Conservation (phyloP, 2,888 invertebrate species). For the Tuberolachnus salignus region DNA sequence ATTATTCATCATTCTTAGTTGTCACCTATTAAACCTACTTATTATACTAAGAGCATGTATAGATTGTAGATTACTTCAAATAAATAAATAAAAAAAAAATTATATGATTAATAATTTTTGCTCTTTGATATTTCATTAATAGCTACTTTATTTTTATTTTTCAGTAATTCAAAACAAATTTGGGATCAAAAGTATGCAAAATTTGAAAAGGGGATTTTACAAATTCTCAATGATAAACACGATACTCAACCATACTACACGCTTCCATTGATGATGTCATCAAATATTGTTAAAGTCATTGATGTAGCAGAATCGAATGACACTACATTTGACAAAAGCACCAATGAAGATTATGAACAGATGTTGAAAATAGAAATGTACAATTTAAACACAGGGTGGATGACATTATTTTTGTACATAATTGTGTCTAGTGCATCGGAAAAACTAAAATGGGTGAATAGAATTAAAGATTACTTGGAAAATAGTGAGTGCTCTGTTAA, state of each 20-base stretch:
- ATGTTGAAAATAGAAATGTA: slow-evolving; percentile 53
- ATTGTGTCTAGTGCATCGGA: slow-evolving; percentile 42
- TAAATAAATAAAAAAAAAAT: too few species aligned
- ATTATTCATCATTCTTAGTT: too few species aligned
- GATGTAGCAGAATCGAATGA: slow-evolving; percentile 47
- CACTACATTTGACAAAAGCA: slow-evolving; percentile 38
- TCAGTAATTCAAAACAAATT: slow-evolving; percentile 48
- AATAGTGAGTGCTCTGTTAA: slow-evolving; percentile 38
- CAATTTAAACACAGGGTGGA: slow-evolving; percentile 43
- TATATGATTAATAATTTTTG: not conserved
- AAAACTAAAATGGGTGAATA: slow-evolving; percentile 54
- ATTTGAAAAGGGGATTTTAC: slow-evolving; percentile 18
- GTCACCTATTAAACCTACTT: too few species aligned
- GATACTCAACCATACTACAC: slow-evolving; percentile 31
- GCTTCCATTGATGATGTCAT: slow-evolving; percentile 37
- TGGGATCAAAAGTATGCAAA: slow-evolving; percentile 52
- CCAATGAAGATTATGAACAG: slow-evolving; percentile 52
- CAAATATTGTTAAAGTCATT: slow-evolving; percentile 35
- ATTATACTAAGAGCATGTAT: too few species aligned
- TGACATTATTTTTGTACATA: slow-evolving; percentile 46
- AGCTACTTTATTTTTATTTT: not conserved
- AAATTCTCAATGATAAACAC: slow-evolving; percentile 42
- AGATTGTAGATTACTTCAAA: too few species aligned
- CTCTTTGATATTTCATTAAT: not conserved
- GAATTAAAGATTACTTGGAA: slow-evolving; percentile 36